Evolutionary conservation across 2,113 vertebrate genomes (phyloP), one percentile per base, ranked within the genome.

Genomic region (Ammodytes dubius): DNA sequence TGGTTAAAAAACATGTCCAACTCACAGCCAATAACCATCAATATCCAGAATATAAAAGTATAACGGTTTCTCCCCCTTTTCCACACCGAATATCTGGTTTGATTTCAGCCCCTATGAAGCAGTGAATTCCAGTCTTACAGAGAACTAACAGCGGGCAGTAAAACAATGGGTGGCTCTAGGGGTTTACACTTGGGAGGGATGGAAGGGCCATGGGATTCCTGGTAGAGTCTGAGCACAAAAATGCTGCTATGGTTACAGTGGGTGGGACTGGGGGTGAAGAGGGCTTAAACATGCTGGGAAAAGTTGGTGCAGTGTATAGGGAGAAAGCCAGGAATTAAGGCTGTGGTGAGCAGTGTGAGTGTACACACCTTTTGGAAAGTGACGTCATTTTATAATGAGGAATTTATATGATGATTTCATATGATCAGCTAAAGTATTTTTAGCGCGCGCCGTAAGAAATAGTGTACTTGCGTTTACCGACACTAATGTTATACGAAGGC

Each of bases 141-240:
- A 86, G 91, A 91, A 87, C 81, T 27, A 93, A 93, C 85, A 89
- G 49, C 11, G 78, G 74, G 78, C 79, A 87, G 80, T 95, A 90
- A 94, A 95, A 92, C 86, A 82, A 81, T 89, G 81, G 86, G 88
- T 89, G 88, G 85, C 84, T 90, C 50, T 72, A 27, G 77, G 74
- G 69, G 53, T 72, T 69, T 82, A 67, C 66, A 27, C 27, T 27
- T 27, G 84, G 83, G 77, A 42, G 37, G 70, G 77, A 73, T 60
- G 68, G 63, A 87, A 27, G 74, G 67, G 59, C 59, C 35, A 43
- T 77, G 70, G 54, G 50, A 86, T 78, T 88, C 83, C 78, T 81
- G 74, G 68, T 86, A 74, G 68, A 70, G 67, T 76, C 56, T 70
- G 79, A 69, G 61, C 27, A 78, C 69, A 71, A 79, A 27, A 82